Conservation (phyloP, 35 echinoderm and acorn worm genomes). For the Hemicentrotus pulcherrimus region DNA sequence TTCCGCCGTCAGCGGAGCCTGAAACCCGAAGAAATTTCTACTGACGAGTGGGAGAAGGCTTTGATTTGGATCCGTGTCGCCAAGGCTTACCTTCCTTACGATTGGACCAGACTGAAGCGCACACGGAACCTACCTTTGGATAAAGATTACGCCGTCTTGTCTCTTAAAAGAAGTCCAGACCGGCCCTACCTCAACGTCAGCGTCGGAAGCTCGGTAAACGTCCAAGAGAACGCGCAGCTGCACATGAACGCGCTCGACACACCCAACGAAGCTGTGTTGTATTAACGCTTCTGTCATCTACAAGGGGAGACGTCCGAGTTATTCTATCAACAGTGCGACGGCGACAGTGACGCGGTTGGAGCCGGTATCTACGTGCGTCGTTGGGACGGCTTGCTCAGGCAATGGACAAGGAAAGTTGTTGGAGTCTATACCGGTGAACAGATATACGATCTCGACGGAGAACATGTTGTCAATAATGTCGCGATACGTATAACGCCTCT, state of each 20-base stretch:
- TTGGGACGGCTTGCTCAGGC: constrained; percentile 56
- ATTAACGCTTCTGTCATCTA: constrained; percentile 82
- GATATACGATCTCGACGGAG: constrained; percentile 44
- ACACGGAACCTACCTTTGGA: constrained; percentile 68
- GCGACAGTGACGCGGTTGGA: constrained; percentile 59
- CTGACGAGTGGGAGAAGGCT: constrained; percentile 56
- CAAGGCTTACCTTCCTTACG: constrained; percentile 77
- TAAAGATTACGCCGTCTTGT: constrained; percentile 85
- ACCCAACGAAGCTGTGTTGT: constrained; percentile 51
- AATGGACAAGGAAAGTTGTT: constrained; percentile 76
- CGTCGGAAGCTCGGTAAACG: constrained; percentile 63
- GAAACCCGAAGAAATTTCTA: constrained; percentile 52
- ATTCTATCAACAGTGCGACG: constrained; percentile 83
- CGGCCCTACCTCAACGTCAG: constrained; percentile 66
- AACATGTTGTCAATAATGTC: constrained; percentile 57
- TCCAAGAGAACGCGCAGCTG: constrained; percentile 55
- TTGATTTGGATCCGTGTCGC: constrained; percentile 74
- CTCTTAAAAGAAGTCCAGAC: constrained; percentile 70
- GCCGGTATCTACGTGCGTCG: constrained; percentile 83
- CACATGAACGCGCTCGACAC: constrained; percentile 75
- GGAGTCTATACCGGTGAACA: constrained; percentile 66
- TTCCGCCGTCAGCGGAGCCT: constrained; percentile 72
- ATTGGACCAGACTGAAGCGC: constrained; percentile 60
- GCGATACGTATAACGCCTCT: constrained; percentile 86
- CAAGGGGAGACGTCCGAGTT: constrained; percentile 62